Conservation (phyloP, 2,888 invertebrate genomes). For the Cheilosia variabilis region DNA sequence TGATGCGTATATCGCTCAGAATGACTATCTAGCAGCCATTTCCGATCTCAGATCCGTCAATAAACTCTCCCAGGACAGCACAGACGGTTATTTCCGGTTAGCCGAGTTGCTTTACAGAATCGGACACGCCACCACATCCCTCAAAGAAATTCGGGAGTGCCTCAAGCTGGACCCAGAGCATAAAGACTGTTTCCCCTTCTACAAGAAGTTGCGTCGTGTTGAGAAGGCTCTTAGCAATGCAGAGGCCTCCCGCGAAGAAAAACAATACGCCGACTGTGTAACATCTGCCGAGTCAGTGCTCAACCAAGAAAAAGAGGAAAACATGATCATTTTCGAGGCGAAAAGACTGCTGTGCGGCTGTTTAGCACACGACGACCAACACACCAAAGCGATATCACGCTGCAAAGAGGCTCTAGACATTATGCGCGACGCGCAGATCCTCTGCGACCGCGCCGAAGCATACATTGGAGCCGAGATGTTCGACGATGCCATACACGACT, state of each 20-base stretch:
- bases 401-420: conserved; percentile 93
- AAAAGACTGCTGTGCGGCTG: conserved; percentile 93
- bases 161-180: conserved; percentile 98
- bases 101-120: conserved; percentile 93
- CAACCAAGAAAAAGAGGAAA: conserved; percentile 88
- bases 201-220: conserved; percentile 97
- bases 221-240: conserved; percentile 90
- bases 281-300: conserved; percentile 87
- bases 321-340: conserved; percentile 90
- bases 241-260: conserved; percentile 86
- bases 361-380: conserved; percentile 88
- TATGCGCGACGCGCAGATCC: conserved; percentile 89
- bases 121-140: conserved; percentile 95
- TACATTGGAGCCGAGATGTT: conserved; percentile 94
- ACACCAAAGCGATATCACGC: conserved; percentile 88
- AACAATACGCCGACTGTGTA: conserved; percentile 89
- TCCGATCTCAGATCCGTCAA: conserved; percentile 95
- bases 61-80: conserved; percentile 96
- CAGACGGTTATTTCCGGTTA: conserved; percentile 88
- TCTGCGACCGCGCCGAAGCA: conserved; percentile 97
- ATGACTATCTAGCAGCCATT: conserved; percentile 93
- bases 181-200: conserved; percentile 96
- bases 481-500: conserved; percentile 96
- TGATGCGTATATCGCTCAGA: conserved; percentile 90
- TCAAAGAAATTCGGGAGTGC: conserved; percentile 98